Conservation (phyloP, 1,140 invertebrate genomes). For the Meloidogyne floridensis region DNA sequence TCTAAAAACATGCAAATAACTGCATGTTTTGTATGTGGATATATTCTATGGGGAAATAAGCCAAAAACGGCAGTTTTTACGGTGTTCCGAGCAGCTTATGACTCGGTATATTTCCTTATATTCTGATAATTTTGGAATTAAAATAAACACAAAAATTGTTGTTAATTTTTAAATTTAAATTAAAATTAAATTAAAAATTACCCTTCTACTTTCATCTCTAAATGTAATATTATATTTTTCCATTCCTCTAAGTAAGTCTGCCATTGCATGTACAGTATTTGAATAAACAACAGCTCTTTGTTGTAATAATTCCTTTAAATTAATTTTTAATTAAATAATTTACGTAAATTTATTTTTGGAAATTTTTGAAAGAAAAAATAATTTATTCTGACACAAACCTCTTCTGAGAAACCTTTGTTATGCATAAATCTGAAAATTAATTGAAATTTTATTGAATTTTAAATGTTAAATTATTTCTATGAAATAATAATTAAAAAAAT, state of each 20-base stretch:
- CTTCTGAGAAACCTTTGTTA: constrained; percentile 23
- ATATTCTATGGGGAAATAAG: too few species aligned
- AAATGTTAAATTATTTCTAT: neutral
- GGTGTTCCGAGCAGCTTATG: too few species aligned
- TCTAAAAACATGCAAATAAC: too few species aligned
- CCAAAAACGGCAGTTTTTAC: too few species aligned
- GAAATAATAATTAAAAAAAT: constrained; percentile 5
- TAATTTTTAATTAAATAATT: too few species aligned
- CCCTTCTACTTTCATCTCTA: constrained; percentile 20
- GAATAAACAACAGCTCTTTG: constrained; percentile 40
- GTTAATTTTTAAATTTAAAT: neutral
- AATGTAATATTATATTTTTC: constrained; percentile 25
- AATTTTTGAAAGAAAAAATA: neutral
- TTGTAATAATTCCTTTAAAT: constrained; percentile 29
- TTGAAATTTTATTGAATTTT: neutral
- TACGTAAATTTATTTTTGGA: neutral
- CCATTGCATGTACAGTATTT: constrained; percentile 41
- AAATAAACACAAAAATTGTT: too few species aligned
- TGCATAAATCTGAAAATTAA: constrained; percentile 25
- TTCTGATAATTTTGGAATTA: too few species aligned
- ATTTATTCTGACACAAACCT: constrained; percentile 10
- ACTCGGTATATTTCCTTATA: too few species aligned
- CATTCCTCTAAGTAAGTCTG: constrained; percentile 27
- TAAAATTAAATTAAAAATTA: neutral
- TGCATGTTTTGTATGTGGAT: too few species aligned